Base-by-base conservation (phyloP, 2,113 vertebrate genomes). In the Corynorhinus townsendii region DNA sequence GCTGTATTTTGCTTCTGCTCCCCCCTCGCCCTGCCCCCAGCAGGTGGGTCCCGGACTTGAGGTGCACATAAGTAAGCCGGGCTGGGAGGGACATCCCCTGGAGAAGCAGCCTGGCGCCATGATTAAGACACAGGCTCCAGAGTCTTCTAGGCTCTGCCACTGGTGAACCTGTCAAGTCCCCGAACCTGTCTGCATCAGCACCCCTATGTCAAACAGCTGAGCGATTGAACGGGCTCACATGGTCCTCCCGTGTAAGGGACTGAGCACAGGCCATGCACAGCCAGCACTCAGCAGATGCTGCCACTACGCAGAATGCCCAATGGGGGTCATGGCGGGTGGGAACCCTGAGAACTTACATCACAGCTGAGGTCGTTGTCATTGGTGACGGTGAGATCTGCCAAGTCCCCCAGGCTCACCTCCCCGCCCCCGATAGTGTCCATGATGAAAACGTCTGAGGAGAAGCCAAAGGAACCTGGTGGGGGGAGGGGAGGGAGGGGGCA, bases 331-430 rank as follows among this genome's bases (percentile, higher is more conserved):
- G 12, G 6, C n/a, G 84, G 45, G 16, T 28, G 24, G 72, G 17
- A 82, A 75, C 59, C 95, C 89, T 30, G 2, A 81, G n/a, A 38
- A 98, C 98, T 99, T 98, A 99, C 99, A 62, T 99, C 99, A 92
- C 99, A 99, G 95, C 98, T 99, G 93, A 99, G 98, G 94, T 99
- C 99, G 14, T 99, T 99, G 98, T 99, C 99, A 30, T 99, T 99
- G 98, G 99, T 99, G 81, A 99, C 99, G 0, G 99, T 99, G 97
- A 99, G 99, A 97, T 99, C 99, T 11, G 99, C 99, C 94, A 99
- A 98, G 98, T 99, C 99, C 33, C 99, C 99, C 82, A 99, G 98
- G 98, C 99, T 99, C 98, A 99, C 99, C 95, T 99, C 99, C 33
- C 99, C 99, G 73, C 99, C 98, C 33, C 98, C 98, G 14, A 99